phyloP scores from a whole-genome alignment of 2,113 vertebrate species.

The Conger conger region DNA sequence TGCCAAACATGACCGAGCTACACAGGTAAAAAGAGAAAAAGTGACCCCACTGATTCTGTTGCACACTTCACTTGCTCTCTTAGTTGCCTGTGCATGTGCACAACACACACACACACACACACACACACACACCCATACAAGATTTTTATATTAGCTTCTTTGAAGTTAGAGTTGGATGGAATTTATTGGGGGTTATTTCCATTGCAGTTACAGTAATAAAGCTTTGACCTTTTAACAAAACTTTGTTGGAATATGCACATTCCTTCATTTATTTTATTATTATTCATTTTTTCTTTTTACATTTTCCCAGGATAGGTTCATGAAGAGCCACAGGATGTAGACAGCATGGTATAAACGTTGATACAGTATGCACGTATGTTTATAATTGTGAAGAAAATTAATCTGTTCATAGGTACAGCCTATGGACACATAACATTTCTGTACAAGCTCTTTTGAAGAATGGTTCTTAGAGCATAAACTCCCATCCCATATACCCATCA shows the following conservation, averaged over 20 bases:
- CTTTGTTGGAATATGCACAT: neutral
- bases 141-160: too few species aligned
- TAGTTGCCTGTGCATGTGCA: constrained; percentile 26
- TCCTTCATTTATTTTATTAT: too few species aligned
- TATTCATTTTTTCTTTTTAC: neutral
- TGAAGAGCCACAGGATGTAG: too few species aligned
- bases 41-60: constrained; percentile 19
- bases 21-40: constrained; percentile 46
- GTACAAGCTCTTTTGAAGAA: too few species aligned
- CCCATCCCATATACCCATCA: neutral
- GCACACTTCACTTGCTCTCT: constrained; percentile 8
- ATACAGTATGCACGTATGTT: too few species aligned
- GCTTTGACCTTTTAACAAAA: neutral
- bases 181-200: neutral
- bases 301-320: neutral
- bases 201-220: neutral
- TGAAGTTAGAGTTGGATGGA: neutral
- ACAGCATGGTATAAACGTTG: too few species aligned
- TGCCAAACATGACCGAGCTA: constrained; percentile 56
- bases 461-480: too few species aligned
- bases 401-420: too few species aligned
- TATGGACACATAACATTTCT: too few species aligned
- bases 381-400: too few species aligned
- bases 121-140: neutral
- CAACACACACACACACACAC: neutral